Evolutionary conservation across 2,888 invertebrate species (phyloP).

Genomic region (Eilema depressum): DNA sequence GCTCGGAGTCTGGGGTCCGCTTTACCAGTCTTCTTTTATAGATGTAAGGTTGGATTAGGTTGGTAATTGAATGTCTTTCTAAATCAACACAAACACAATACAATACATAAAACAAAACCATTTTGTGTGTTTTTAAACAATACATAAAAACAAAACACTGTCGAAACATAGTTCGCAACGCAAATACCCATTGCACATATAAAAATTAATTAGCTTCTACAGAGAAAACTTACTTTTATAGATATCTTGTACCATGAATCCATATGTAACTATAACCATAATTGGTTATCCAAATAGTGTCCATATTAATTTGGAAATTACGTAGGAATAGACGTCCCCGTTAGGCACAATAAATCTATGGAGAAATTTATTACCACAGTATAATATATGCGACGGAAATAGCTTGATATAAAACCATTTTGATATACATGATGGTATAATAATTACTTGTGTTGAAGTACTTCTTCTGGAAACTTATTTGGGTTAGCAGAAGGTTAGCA

Average conservation of each 20-base stretch:
- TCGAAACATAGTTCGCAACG: not conserved
- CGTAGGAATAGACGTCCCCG: not conserved
- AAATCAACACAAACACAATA: not conserved
- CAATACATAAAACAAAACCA: too few species aligned
- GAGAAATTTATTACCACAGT: not conserved
- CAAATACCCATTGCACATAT: not conserved
- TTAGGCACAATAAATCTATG: not conserved
- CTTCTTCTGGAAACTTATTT: not conserved
- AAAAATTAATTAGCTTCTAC: not conserved
- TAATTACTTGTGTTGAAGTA: not conserved
- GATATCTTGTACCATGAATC: not conserved
- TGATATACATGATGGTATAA: not conserved
- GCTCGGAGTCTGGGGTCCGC: too few species aligned
- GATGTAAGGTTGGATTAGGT: not conserved
- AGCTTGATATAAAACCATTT: not conserved
- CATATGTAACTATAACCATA: not conserved
- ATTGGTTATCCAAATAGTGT: not conserved
- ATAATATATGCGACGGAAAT: slow-evolving; percentile 6
- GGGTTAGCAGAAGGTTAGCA: too few species aligned
- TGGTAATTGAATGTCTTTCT: not conserved
- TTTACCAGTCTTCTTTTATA: too few species aligned
- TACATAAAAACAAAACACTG: not conserved
- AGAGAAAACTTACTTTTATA: not conserved
- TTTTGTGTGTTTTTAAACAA: not conserved
- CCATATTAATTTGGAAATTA: not conserved